Evolutionary conservation across 2,113 vertebrate species (phyloP).

Genomic region (Chascanopsetta lugubris): DNA sequence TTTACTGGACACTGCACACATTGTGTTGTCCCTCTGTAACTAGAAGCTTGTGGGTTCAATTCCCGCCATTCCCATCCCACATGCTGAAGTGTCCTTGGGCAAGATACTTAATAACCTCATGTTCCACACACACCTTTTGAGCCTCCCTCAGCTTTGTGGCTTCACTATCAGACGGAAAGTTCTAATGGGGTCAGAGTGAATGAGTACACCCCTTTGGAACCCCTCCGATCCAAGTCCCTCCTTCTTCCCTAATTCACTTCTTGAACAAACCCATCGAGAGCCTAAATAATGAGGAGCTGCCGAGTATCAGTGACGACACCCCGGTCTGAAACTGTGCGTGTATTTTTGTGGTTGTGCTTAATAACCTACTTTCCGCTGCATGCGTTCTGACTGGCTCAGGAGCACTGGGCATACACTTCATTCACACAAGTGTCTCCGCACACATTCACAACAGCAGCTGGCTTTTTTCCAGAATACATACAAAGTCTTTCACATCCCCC

Average conservation of each 20-base stretch:
- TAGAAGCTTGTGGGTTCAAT: no score
- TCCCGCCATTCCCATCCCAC: no score
- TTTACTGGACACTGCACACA: no score
- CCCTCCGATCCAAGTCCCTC: neutral
- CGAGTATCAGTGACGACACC: slow-evolving; percentile 41
- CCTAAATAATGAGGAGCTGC: slow-evolving; percentile 55
- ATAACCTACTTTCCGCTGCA: slow-evolving; percentile 44
- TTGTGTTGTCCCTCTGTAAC: no score
- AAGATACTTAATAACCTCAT: no score
- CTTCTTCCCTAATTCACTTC: slow-evolving; percentile 8
- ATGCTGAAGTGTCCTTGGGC: no score
- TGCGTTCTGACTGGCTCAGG: slow-evolving; percentile 26
- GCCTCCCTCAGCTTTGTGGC: no score
- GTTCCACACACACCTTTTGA: no score
- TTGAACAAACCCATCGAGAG: slow-evolving; percentile 34
- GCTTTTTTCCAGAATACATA: slow-evolving; percentile 69
- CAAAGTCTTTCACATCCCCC: slow-evolving; percentile 36
- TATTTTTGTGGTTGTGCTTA: slow-evolving; percentile 32
- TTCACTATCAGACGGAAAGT: no score
- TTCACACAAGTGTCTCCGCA: slow-evolving; percentile 24
- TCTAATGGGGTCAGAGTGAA: no score
- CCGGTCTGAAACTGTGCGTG: slow-evolving; percentile 24
- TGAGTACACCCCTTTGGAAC: no score
- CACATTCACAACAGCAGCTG: slow-evolving; percentile 37
- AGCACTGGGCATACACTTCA: neutral